phyloP scores from a whole-genome alignment of 2,113 vertebrate species.

The Leucopternis melanops region DNA sequence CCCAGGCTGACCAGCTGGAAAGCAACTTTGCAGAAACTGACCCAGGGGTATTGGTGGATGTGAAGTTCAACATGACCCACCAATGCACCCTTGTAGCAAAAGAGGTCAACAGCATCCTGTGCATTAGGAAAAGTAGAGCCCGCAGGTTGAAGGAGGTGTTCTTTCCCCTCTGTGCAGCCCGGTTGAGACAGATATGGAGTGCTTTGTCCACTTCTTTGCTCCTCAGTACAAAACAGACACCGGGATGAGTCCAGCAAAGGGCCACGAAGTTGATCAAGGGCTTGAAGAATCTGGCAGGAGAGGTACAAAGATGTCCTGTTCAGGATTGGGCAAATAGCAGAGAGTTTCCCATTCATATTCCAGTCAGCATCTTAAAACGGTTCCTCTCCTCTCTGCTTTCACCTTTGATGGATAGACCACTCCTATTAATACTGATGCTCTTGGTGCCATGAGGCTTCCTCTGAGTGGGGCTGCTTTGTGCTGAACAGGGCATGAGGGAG shows the following conservation, averaged over 20 bases:
- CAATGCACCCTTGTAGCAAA: neutral
- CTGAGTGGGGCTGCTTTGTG: neutral
- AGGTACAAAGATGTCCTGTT: neutral
- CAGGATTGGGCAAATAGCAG: neutral
- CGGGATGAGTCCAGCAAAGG: neutral
- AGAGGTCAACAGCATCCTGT: neutral
- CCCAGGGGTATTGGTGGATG: neutral
- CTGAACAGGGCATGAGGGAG: neutral
- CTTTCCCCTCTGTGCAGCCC: neutral
- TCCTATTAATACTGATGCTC: neutral
- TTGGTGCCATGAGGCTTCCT: neutral
- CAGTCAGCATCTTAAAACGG: neutral
- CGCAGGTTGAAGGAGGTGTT: neutral
- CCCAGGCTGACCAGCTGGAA: neutral
- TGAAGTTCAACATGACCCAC: neutral
- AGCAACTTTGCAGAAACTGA: neutral
- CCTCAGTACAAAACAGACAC: neutral
- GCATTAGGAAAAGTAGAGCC: neutral
- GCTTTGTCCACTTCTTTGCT: neutral
- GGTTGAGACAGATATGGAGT: neutral
- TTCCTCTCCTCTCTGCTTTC: neutral
- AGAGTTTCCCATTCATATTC: neutral
- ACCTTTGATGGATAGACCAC: neutral
- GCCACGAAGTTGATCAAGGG: neutral
- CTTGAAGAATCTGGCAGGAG: neutral